Conservation (phyloP, 2,888 invertebrate species). For the Amblyjoppa fuscipennis region DNA sequence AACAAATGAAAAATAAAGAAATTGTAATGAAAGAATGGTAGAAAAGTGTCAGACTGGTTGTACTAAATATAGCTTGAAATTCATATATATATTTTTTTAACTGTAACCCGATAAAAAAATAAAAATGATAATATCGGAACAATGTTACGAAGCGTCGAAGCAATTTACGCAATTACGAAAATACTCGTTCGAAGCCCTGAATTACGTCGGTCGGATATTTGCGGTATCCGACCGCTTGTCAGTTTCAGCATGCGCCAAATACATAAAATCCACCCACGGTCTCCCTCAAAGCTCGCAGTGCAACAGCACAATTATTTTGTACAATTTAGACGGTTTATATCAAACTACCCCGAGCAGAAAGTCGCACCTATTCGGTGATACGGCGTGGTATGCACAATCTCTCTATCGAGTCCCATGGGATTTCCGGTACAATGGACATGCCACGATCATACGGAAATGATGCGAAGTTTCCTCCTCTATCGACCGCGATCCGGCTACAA, state of each 20-base stretch:
- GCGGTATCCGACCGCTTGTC: slow-evolving; percentile 62
- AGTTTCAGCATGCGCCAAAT: slow-evolving; percentile 52
- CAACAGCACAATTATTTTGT: slow-evolving; percentile 57
- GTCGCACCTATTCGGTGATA: slow-evolving; percentile 35
- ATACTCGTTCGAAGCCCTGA: slow-evolving; percentile 48
- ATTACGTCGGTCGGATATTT: slow-evolving; percentile 64
- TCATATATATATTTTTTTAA: neutral
- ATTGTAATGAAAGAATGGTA: neutral
- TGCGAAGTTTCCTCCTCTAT: slow-evolving; percentile 48
- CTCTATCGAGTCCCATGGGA: slow-evolving; percentile 48
- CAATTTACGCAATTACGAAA: slow-evolving; percentile 34
- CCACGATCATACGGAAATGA: slow-evolving; percentile 57
- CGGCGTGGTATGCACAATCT: slow-evolving; percentile 47
- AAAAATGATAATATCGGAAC: neutral
- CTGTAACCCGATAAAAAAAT: neutral
- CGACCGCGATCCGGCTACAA: slow-evolving; percentile 12
- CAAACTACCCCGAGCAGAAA: slow-evolving; percentile 53
- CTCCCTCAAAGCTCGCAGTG: neutral
- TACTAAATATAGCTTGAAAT: neutral
- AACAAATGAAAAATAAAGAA: neutral
- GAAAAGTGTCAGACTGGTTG: neutral
- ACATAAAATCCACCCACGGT: slow-evolving; percentile 30
- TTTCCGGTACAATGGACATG: slow-evolving; percentile 53
- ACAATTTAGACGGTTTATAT: slow-evolving; percentile 49
- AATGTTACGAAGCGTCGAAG: neutral